A percentile compares a stretch with the other conserved stretches of the same genome.
Evolutionary conservation across 2,888 invertebrate species (phyloP).

Genomic region (Scaptomyza polygonia): DNA sequence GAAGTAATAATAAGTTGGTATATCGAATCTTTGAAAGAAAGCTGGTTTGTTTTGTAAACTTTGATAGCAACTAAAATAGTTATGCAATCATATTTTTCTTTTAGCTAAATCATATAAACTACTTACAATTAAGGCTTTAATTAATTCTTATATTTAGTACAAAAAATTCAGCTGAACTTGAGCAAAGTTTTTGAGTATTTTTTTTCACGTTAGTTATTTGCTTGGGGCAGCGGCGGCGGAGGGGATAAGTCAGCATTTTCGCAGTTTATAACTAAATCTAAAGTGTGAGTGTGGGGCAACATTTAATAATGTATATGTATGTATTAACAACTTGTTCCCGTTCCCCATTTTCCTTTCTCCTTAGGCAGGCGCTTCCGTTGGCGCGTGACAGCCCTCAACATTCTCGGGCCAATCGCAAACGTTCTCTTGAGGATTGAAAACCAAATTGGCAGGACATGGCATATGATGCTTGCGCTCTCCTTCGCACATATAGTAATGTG

Average conservation of each 20-base stretch:
- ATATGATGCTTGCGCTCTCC: slow-evolving; percentile 97
- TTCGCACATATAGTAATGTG: slow-evolving; percentile 98
- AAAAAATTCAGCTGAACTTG: slow-evolving; percentile 67
- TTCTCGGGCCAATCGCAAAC: slow-evolving; percentile 99
- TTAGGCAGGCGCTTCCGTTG: slow-evolving; percentile 87
- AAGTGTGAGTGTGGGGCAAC: slow-evolving; percentile 39
- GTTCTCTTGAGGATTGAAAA: slow-evolving; percentile 96
- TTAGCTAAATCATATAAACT: slow-evolving; percentile 71
- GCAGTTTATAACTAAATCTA: slow-evolving; percentile 56
- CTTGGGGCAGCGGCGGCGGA: slow-evolving; percentile 28
- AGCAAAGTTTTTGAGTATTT: slow-evolving; percentile 69
- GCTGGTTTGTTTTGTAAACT: slow-evolving; percentile 27
- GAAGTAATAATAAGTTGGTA: too few relatives aligned
- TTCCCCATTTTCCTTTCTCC: not conserved
- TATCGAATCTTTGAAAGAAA: slow-evolving; percentile 33
- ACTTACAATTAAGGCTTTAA: slow-evolving; percentile 69
- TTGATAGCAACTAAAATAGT: slow-evolving; percentile 31
- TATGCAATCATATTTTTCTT: slow-evolving; percentile 43
- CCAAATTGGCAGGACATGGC: slow-evolving; percentile 96
- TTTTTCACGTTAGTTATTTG: slow-evolving; percentile 51
- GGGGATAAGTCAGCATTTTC: slow-evolving; percentile 56
- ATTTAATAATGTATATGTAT: slow-evolving; percentile 45
- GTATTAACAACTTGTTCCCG: slow-evolving; percentile 60
- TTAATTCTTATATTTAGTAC: slow-evolving; percentile 67
- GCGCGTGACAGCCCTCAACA: slow-evolving; percentile 92